Conservation (phyloP, 2,113 vertebrate species). For the Pogonocichla stellata region DNA sequence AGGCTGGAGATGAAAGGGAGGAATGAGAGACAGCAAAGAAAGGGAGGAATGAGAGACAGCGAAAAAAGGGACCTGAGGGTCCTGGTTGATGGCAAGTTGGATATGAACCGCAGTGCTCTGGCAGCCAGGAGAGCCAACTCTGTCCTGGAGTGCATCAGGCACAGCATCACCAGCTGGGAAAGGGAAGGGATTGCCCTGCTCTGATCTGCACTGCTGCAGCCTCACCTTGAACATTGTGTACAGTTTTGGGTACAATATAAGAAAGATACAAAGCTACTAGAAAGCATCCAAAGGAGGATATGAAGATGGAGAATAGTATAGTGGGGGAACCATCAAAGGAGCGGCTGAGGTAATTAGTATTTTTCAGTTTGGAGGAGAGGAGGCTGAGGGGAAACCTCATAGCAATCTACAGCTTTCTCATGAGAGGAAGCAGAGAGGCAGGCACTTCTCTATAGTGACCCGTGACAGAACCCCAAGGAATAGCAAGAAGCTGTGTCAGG, state of each 20-base stretch:
- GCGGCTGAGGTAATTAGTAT: neutral
- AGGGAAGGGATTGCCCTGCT: accelerated
- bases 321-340: neutral
- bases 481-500: neutral
- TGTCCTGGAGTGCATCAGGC: neutral
- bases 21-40: neutral
- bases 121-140: accelerated
- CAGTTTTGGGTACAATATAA: neutral
- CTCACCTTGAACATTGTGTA: accelerated
- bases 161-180: neutral
- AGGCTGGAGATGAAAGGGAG: neutral
- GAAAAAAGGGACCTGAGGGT: neutral
- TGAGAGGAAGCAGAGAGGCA: neutral
- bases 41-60: neutral
- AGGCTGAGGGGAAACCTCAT: neutral
- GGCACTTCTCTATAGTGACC: neutral
- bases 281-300: neutral
- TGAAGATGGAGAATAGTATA: neutral
- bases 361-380: neutral
- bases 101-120: neutral
- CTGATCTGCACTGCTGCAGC: neutral
- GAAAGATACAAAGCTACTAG: neutral
- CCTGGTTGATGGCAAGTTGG: neutral
- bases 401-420: neutral
- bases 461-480: neutral